A percentile compares a stretch with the other conserved stretches of the same genome.
Conservation (phyloP, 2,113 vertebrate species). For the Lucifuga dentata region DNA sequence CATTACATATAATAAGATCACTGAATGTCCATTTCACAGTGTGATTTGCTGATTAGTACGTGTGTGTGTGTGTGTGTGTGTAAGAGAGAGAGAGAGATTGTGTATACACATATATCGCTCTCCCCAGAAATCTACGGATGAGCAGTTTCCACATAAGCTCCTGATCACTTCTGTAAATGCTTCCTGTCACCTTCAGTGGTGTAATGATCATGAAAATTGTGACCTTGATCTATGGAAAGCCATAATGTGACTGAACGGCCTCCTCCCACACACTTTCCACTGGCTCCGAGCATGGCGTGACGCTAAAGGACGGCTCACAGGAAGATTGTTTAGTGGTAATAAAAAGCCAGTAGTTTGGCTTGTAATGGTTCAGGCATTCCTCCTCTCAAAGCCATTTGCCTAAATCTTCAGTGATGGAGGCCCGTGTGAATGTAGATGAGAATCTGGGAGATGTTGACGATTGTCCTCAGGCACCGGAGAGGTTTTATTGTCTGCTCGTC, state of each 20-base stretch:
- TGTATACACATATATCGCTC: constrained; percentile 67
- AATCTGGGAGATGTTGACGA: constrained; percentile 57
- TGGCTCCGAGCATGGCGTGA: constrained; percentile 50
- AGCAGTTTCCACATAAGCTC: constrained; percentile 79
- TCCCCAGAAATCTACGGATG: constrained; percentile 75
- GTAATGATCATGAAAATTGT: constrained; percentile 84
- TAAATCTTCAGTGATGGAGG: constrained; percentile 71
- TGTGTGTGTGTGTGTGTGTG: constrained; percentile 36
- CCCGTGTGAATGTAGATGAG: constrained; percentile 73
- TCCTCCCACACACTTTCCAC: constrained; percentile 75
- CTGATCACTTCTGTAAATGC: constrained; percentile 82
- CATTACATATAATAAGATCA: constrained; percentile 34
- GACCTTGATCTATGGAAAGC: constrained; percentile 84
- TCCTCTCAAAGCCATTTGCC: constrained; percentile 71
- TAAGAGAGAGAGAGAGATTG: constrained; percentile 43
- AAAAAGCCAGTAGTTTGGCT: constrained; percentile 77
- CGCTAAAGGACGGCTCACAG: constrained; percentile 69
- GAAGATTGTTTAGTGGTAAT: constrained; percentile 80
- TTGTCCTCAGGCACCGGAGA: constrained; percentile 61
- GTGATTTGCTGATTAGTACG: constrained; percentile 68
- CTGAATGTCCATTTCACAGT: constrained; percentile 53
- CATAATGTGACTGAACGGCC: constrained; percentile 79
- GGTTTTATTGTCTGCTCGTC: constrained; percentile 72
- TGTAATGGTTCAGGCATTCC: constrained; percentile 71
- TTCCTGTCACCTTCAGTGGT: constrained; percentile 83